Evolutionary conservation across 1,140 invertebrate species (phyloP).

Genomic region (Scaptomyza hsui): DNA sequence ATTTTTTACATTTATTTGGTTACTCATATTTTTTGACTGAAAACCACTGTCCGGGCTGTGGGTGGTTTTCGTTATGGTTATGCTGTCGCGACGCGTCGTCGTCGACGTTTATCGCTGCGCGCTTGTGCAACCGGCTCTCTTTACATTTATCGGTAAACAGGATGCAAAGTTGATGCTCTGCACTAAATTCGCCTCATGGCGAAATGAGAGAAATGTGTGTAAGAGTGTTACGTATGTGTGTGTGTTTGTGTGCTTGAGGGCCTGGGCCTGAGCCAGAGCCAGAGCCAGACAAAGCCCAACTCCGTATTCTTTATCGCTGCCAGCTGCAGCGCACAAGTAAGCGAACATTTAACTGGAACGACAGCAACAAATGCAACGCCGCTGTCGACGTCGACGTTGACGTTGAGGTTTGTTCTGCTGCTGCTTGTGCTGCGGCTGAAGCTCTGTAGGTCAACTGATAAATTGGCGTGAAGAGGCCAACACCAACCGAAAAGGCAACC

Average conservation of each 20-base stretch:
- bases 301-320: constrained; percentile 35
- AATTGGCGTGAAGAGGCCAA: constrained; percentile 54
- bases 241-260: background rate
- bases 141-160: constrained; percentile 49
- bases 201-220: constrained; percentile 37
- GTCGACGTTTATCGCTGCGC: constrained; percentile 32
- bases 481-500: constrained; percentile 37
- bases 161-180: constrained; percentile 48
- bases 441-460: constrained; percentile 76
- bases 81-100: background rate
- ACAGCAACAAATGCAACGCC: constrained; percentile 28
- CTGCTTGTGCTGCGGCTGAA: constrained; percentile 8
- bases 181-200: constrained; percentile 39
- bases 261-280: constrained; percentile 13
- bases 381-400: constrained; percentile 15
- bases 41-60: constrained; percentile 16
- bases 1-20: too few relatives aligned
- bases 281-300: constrained; percentile 5
- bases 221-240: too few relatives aligned
- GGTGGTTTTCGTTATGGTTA: constrained; percentile 25
- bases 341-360: constrained; percentile 40
- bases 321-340: constrained; percentile 11
- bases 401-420: background rate
- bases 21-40: background rate
- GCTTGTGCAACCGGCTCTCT: constrained; percentile 45